These are phyloP conservation scores for Zygothrica quintamaculata DNA, from an alignment of 2,888 invertebrate genomes.

Conservation along the genomic window DNA sequence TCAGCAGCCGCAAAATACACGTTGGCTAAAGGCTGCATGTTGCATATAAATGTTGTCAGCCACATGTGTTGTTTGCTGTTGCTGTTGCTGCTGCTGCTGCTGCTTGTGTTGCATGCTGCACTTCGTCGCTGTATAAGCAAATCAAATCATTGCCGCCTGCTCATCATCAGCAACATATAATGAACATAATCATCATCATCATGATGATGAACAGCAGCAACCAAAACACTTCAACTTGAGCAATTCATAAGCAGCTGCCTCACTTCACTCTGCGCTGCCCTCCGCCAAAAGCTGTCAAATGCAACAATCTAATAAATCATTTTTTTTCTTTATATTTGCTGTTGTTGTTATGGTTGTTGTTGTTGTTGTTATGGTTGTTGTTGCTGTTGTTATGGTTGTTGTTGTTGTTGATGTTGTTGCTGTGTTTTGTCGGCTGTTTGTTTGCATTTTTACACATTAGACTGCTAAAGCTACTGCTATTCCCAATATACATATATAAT, in stretches of 20 bases:
- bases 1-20: slow-evolving; percentile 71
- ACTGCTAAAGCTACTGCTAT: neutral
- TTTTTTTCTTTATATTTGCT: no score
- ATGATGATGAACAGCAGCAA: slow-evolving; percentile 18
- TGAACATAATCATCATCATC: slow-evolving; percentile 37
- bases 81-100: no score
- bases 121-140: slow-evolving; percentile 46
- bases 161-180: slow-evolving; percentile 54
- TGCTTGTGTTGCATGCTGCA: no score
- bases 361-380: no score
- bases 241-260: slow-evolving; percentile 20
- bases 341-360: no score
- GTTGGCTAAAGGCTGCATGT: slow-evolving; percentile 69
- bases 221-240: slow-evolving; percentile 36
- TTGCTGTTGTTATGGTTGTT: no score
- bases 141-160: slow-evolving; percentile 63
- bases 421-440: slow-evolving; percentile 67
- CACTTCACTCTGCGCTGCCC: neutral
- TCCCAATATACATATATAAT: slow-evolving; percentile 1
- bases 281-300: slow-evolving; percentile 52
- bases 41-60: slow-evolving; percentile 73
- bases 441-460: slow-evolving; percentile 55
- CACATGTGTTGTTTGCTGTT: slow-evolving; percentile 54
- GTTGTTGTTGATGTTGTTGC: no score
- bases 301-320: slow-evolving; percentile 77